Percentiles rank a stretch among this genome's conserved stretches.
Conservation (phyloP, 2,888 invertebrate genomes). For the Cistogaster globosa region DNA sequence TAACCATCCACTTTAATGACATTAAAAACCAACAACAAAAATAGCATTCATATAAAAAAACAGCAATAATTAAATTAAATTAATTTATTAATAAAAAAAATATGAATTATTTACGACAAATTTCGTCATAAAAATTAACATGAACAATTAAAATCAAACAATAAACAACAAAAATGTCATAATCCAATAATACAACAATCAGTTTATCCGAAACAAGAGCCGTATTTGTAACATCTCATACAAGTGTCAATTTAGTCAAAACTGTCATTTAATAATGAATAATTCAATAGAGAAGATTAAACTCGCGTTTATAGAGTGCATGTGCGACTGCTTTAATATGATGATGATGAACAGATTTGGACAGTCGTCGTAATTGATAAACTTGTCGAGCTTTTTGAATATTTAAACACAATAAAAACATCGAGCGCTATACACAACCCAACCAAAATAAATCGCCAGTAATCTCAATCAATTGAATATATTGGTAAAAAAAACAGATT, state of each 20-base stretch:
- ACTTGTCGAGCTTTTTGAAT: neutral
- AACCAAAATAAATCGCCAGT: neutral
- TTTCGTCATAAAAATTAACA: conserved; percentile 29
- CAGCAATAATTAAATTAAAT: neutral
- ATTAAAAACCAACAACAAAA: too few relatives aligned
- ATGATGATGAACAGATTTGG: neutral
- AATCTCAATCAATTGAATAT: conserved; percentile 17
- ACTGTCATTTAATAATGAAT: conserved; percentile 55
- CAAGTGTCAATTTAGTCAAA: conserved; percentile 43
- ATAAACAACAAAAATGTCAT: neutral
- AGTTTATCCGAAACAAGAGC: conserved; percentile 10
- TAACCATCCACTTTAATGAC: too few relatives aligned
- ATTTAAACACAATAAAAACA: conserved; percentile 9
- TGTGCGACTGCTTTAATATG: neutral
- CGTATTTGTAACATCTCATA: conserved; percentile 32
- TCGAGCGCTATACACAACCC: neutral
- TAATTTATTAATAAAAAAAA: neutral
- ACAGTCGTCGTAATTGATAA: neutral
- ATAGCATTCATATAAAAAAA: neutral
- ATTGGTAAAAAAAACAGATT: neutral
- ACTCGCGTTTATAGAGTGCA: neutral
- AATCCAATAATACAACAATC: neutral
- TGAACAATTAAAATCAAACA: neutral
- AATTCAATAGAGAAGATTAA: conserved; percentile 51
- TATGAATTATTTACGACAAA: conserved; percentile 36